Percentiles rank a stretch among this genome's conserved stretches.
Conservation (phyloP, 2,797 vertebrate genomes). For the Acanthurus tractus region DNA sequence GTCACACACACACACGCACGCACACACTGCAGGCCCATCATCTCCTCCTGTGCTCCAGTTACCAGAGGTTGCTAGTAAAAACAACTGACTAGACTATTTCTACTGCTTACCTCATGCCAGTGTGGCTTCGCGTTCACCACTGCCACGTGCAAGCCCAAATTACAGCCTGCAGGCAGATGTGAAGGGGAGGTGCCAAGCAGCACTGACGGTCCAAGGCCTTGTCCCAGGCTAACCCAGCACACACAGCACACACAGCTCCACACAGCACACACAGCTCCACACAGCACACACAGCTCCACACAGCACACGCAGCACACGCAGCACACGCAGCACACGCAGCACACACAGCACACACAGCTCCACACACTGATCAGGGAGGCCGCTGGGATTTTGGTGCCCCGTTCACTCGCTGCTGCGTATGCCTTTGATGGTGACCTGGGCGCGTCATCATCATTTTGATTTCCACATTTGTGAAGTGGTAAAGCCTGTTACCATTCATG, state of each 20-base stretch:
- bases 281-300: neutral
- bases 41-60: slow-evolving; percentile 53
- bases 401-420: slow-evolving; percentile 31
- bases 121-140: slow-evolving; percentile 81
- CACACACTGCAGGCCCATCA: slow-evolving; percentile 36
- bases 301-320: too few species aligned
- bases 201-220: slow-evolving; percentile 60
- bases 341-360: neutral
- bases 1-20: slow-evolving; percentile 48
- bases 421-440: slow-evolving; percentile 66
- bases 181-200: slow-evolving; percentile 73
- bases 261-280: neutral
- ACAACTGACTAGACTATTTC: slow-evolving; percentile 80
- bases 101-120: slow-evolving; percentile 79
- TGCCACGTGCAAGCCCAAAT: slow-evolving; percentile 85
- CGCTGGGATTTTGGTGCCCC: slow-evolving; percentile 37
- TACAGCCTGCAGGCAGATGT: slow-evolving; percentile 80
- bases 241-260: too few species aligned
- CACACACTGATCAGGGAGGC: slow-evolving; percentile 46
- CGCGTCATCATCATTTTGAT: slow-evolving; percentile 51
- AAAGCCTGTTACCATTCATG: slow-evolving; percentile 24
- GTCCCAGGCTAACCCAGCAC: slow-evolving; percentile 48
- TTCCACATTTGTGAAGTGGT: slow-evolving; percentile 42
- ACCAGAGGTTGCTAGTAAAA: slow-evolving; percentile 65
- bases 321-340: too few species aligned